Evolutionary conservation across 2,888 invertebrate species (phyloP), one percentile per base, ranked within the genome.

Genomic region (Ctena decussata): DNA sequence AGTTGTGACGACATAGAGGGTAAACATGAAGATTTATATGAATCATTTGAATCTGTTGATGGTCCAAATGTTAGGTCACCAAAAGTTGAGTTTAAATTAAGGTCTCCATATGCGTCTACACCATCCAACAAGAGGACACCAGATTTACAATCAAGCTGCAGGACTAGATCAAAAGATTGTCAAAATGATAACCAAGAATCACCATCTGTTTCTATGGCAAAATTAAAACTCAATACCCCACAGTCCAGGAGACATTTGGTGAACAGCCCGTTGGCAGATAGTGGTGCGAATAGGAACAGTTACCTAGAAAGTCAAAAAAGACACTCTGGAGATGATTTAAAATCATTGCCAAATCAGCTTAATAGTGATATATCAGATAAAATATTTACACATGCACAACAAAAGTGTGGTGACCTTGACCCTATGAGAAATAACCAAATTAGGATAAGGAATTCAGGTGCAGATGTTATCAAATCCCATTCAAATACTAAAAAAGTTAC

Each of bases 171-270:
- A 12, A 24, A 65, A 35, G 21, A 32, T 24, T 46, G 12, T 46
- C 21, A 65, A 65, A 21, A 32, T 11, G 35, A 30, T 60, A 60
- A 18, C 1, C 65, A 65, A 35, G 81, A 60, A 46, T 85, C 85
- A 24, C 85, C 85, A 5, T 82, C 82, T 46, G 69, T 74, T 30
- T 82, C 82, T 1, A 65, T 85, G 73, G 79, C 85, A 12, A 82
- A 77, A 44, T 73, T 85, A 60, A 75, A 82, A 76, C 32, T 85
- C 0, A 79, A 77, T 46, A 82, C 85, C 18, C 85, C 85, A 32
- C 71, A 74, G 24, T 79, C 77, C 15, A 70, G 60, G 24, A 46
- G 57, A 44, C 35, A 37, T 21, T 32, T 5, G 24, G 35, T 69
- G 30, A 39, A 30, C 1, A 41, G 65, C 21, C 65, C 32, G 2